These are phyloP conservation scores for Sebastiscus tertius DNA, from an alignment of 2,797 vertebrate species.

Conservation along the genomic window DNA sequence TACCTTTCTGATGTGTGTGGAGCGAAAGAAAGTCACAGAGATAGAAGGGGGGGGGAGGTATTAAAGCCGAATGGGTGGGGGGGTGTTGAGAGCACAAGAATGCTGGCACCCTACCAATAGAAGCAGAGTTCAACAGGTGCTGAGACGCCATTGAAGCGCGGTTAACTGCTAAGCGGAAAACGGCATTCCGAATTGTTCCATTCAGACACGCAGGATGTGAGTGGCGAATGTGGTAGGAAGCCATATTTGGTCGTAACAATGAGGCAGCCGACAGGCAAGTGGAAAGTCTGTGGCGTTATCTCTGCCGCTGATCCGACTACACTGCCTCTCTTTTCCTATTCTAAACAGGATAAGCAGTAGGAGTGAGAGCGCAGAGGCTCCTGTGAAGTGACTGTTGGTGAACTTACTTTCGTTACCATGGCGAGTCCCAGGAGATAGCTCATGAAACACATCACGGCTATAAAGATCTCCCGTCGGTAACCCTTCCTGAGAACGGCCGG, in stretches of 20 bases:
- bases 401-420: constrained; percentile 98
- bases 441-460: constrained; percentile 92
- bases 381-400: neutral
- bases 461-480: constrained; percentile 98
- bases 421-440: constrained; percentile 98
- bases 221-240: constrained; percentile 32
- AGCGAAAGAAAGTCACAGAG: constrained; percentile 17
- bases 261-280: constrained; percentile 32
- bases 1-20: constrained; percentile 28
- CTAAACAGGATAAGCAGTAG: constrained; percentile 26
- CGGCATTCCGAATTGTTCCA: constrained; percentile 68
- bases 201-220: constrained; percentile 57
- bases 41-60: constrained; percentile 13
- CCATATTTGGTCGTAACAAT: constrained; percentile 71
- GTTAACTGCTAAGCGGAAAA: constrained; percentile 70
- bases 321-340: constrained; percentile 28
- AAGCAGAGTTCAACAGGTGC: constrained; percentile 79
- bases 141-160: constrained; percentile 59
- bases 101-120: constrained; percentile 66
- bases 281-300: constrained; percentile 54
- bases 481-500: constrained; percentile 98
- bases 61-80: constrained; percentile 14
- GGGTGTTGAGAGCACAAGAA: constrained; percentile 52
- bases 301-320: constrained; percentile 25
- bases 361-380: neutral